A percentile compares a stretch with the other conserved stretches of the same genome.
These are phyloP conservation scores for Rachycentron canadum DNA, from an alignment of 2,797 vertebrate genomes.

Conservation along the genomic window DNA sequence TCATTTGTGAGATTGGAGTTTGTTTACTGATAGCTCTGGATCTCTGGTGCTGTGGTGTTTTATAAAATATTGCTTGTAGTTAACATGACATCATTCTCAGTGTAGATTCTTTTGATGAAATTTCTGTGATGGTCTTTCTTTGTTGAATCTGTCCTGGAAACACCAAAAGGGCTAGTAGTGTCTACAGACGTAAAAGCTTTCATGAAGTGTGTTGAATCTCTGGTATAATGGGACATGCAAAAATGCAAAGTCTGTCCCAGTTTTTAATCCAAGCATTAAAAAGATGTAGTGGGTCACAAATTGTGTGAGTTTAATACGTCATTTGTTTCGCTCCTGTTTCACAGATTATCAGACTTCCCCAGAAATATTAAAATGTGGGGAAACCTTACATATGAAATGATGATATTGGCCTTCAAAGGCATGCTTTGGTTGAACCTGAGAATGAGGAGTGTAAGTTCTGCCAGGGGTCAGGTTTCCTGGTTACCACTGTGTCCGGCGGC, in stretches of 20 bases:
- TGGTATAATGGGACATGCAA: background rate
- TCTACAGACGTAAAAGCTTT: conserved; percentile 7
- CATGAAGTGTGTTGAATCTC: conserved; percentile 2
- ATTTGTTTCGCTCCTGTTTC: background rate
- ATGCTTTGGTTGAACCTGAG: conserved; percentile 14
- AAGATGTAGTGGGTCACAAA: conserved; percentile 13
- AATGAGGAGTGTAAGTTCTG: conserved; percentile 17
- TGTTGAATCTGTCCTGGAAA: background rate
- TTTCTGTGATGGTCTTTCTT: background rate
- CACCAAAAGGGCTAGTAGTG: background rate
- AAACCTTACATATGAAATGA: background rate
- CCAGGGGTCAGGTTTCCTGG: conserved; percentile 43
- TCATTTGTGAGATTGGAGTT: background rate
- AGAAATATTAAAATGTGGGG: background rate
- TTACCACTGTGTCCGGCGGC: conserved; percentile 20
- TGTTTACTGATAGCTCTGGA: background rate
- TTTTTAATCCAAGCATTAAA: conserved; percentile 22
- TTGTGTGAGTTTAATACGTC: background rate
- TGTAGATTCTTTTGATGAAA: background rate
- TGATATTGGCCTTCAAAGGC: conserved; percentile 1
- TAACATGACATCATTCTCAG: background rate
- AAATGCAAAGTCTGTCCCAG: background rate
- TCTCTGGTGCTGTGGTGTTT: background rate
- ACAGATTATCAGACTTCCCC: background rate
- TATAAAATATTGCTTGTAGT: background rate